These are phyloP conservation scores for Porphyrio hochstetteri DNA, from an alignment of 2,113 vertebrate genomes.

Conservation along the genomic window DNA sequence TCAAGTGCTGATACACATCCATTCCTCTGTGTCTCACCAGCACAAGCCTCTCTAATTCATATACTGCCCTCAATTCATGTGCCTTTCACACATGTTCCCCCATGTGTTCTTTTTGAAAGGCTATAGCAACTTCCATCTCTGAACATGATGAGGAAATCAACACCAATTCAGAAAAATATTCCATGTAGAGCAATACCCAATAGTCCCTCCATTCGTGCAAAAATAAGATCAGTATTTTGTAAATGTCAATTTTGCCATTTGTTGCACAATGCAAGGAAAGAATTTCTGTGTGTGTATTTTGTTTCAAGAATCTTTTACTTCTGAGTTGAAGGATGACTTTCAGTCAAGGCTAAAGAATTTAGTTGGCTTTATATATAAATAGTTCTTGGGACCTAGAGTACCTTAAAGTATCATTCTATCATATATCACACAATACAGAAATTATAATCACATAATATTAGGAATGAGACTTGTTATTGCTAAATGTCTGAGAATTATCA, in stretches of 20 bases:
- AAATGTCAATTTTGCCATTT: not conserved
- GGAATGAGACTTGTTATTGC: not conserved
- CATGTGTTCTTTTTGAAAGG: not conserved
- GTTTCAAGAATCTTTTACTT: not conserved
- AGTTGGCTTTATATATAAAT: not conserved
- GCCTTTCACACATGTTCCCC: accelerated
- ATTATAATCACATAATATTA: not conserved
- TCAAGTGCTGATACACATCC: not conserved
- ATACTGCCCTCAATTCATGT: not conserved
- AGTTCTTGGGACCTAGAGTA: not conserved
- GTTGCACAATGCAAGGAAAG: not conserved
- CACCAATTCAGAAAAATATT: not conserved
- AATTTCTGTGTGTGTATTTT: not conserved
- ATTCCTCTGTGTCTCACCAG: not conserved
- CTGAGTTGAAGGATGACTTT: not conserved
- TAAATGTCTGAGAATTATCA: not conserved
- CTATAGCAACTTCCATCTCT: not conserved
- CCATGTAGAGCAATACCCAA: accelerated
- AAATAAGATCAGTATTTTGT: not conserved
- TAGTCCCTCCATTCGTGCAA: not conserved
- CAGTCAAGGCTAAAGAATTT: not conserved
- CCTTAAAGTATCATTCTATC: not conserved
- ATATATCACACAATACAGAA: not conserved
- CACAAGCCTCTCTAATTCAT: not conserved
- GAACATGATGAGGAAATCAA: accelerated